phyloP scores from a whole-genome alignment of 2,113 vertebrate genomes.

The Chaenocephalus aceratus region DNA sequence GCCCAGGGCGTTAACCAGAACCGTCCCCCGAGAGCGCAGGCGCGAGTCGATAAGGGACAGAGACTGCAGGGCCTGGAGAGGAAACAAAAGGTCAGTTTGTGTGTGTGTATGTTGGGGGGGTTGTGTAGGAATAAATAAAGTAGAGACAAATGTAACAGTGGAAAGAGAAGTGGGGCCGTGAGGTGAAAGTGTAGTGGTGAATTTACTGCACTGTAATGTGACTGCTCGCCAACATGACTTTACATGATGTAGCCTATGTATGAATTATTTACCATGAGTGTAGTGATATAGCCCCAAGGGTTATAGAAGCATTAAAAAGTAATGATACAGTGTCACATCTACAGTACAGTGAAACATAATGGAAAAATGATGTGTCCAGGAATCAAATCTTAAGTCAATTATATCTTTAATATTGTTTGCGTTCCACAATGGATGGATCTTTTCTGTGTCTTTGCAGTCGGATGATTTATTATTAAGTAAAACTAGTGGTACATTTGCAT shows the following conservation, averaged over 20 bases:
- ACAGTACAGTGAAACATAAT: constrained; percentile 30
- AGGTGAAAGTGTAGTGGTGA: constrained; percentile 13
- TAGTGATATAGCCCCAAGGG: constrained; percentile 36
- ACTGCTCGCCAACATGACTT: constrained; percentile 34
- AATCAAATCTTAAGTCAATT: not conserved
- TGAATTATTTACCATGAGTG: constrained; percentile 71
- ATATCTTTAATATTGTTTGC: too few species aligned
- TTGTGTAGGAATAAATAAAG: constrained; percentile 27
- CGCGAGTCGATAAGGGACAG: constrained; percentile 88
- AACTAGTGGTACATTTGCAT: not conserved
- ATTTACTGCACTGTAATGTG: constrained; percentile 36
- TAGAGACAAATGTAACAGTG: not conserved
- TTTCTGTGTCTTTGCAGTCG: not conserved
- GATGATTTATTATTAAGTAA: not conserved
- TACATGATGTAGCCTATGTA: constrained; percentile 39
- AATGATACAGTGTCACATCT: constrained; percentile 49
- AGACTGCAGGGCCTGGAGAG: constrained; percentile 86
- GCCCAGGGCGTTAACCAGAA: constrained; percentile 90
- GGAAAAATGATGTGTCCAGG: constrained; percentile 31
- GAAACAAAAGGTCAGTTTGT: not conserved
- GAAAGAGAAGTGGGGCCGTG: constrained; percentile 6
- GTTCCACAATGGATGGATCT: not conserved
- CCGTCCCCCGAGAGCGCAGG: constrained; percentile 87
- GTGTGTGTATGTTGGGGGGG: too few species aligned
- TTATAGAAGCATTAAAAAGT: constrained; percentile 56